Evolutionary conservation across 1,140 invertebrate genomes (phyloP).

Genomic region (Lerema accius): DNA sequence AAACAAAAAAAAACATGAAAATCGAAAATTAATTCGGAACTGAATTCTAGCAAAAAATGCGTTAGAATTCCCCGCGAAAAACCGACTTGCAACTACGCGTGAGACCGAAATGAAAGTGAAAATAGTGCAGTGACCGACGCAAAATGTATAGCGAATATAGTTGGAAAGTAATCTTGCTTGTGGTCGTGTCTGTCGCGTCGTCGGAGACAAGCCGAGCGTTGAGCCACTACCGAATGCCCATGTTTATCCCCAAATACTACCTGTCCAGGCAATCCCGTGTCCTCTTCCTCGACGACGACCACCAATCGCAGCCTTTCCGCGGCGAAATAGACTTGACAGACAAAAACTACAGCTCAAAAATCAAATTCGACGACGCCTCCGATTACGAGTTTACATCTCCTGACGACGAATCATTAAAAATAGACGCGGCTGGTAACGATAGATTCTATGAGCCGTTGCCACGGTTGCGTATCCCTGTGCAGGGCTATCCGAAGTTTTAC

Average conservation of each 20-base stretch:
- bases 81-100: slow-evolving; percentile 30
- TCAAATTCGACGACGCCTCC: slow-evolving; percentile 67
- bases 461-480: slow-evolving; percentile 45
- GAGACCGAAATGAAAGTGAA: slow-evolving; percentile 75
- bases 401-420: slow-evolving; percentile 38
- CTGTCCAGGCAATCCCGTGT: slow-evolving; percentile 57
- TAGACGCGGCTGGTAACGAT: slow-evolving; percentile 58
- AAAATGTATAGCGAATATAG: slow-evolving; percentile 77
- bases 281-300: slow-evolving; percentile 67
- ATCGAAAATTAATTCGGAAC: slow-evolving; percentile 38
- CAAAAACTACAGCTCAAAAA: slow-evolving; percentile 55
- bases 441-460: slow-evolving; percentile 63
- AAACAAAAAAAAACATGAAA: slow-evolving; percentile 43
- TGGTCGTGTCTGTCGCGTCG: slow-evolving; percentile 59
- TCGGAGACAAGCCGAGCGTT: slow-evolving; percentile 67
- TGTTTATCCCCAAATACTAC: slow-evolving; percentile 66
- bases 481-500: slow-evolving; percentile 57
- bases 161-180: slow-evolving; percentile 77
- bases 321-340: slow-evolving; percentile 72
- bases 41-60: slow-evolving; percentile 41
- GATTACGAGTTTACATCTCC: slow-evolving; percentile 73
- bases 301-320: slow-evolving; percentile 52
- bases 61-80: slow-evolving; percentile 30
- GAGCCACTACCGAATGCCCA: slow-evolving; percentile 66
- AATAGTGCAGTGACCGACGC: slow-evolving; percentile 65